These are phyloP conservation scores for Craniophora ligustri DNA, from an alignment of 2,888 invertebrate species.

Conservation along the genomic window DNA sequence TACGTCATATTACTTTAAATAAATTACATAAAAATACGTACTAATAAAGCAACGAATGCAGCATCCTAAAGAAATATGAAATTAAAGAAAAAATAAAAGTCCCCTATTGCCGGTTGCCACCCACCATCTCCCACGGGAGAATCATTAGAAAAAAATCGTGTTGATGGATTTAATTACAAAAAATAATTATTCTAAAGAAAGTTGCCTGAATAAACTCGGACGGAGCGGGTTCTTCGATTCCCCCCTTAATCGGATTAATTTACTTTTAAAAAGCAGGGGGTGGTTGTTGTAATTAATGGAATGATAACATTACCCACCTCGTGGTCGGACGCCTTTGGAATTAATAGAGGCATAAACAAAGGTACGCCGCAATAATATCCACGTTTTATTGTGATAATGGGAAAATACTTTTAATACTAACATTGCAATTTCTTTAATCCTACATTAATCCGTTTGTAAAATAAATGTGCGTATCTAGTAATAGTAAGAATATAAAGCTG, in stretches of 20 bases:
- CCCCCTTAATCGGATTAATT: constrained; percentile 88
- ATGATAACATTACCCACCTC: constrained; percentile 88
- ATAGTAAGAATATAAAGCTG: no score
- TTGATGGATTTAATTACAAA: constrained; percentile 89
- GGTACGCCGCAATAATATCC: constrained; percentile 52
- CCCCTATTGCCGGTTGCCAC: constrained; percentile 62
- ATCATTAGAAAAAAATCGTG: constrained; percentile 89
- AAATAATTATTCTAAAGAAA: constrained; percentile 88
- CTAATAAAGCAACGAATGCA: not conserved
- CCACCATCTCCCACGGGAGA: constrained; percentile 80
- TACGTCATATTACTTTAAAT: no score
- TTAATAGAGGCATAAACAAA: constrained; percentile 63
- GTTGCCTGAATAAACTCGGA: constrained; percentile 87
- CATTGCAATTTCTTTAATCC: not conserved
- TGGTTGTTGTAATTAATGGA: constrained; percentile 88
- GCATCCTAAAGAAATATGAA: constrained; percentile 61
- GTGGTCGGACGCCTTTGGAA: constrained; percentile 79
- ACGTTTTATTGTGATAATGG: constrained; percentile 13
- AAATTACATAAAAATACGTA: not conserved
- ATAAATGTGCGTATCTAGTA: no score
- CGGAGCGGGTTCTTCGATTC: constrained; percentile 87
- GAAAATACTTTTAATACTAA: not conserved
- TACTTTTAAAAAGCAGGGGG: constrained; percentile 87
- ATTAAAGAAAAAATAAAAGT: constrained; percentile 74
- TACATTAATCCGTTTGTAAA: no score